Evolutionary conservation across 2,113 vertebrate species (phyloP), one percentile per base, ranked within the genome.

Genomic region (Tragelaphus scriptus): DNA sequence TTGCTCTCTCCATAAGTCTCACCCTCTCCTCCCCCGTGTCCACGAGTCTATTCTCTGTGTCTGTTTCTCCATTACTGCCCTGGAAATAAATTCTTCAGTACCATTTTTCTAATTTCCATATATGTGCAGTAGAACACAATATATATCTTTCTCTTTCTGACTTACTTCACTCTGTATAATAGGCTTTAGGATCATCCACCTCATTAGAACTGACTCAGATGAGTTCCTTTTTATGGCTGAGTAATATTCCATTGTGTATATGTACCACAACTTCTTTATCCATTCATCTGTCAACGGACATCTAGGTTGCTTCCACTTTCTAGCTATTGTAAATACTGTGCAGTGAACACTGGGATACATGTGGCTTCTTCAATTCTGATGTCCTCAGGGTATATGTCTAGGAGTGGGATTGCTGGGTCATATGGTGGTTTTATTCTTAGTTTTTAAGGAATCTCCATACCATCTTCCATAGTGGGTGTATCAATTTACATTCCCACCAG

Each of bases 71-170:
- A 40, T 0, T 71, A 10, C 5, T 71, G 10, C 68, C 68, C 19
- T 40, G n/a, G 23, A 40, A 71, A 2, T 23, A 71, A 71, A 23
- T 71, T 71, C 10, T 71, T 40, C 19, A 71, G 68, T 40, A 71
- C n/a, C 10, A 40, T 71, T 71, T 71, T 40, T 71, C 68, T 71
- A 71, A 11, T 17, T n/a, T 68, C 32, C 0, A 0, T n/a, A 68
- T n/a, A n/a, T 4, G 16, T 68, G 63, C 30, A 9, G n/a, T 68
- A 68, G 15, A 68, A 68, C 17, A 68, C 0, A 0, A n/a, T 68
- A n/a, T 68, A 68, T 68, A n/a, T 68, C 30, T n/a, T n/a, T 65
- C 63, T 65, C 30, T 65, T 65, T n/a, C 15, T n/a, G 30, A n/a
- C 15, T 65, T 65, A n/a, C 7, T 65, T n/a, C 30, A 65, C 15